phyloP scores from a whole-genome alignment of 1,140 invertebrate species.

The Meloidogyne chitwoodi region DNA sequence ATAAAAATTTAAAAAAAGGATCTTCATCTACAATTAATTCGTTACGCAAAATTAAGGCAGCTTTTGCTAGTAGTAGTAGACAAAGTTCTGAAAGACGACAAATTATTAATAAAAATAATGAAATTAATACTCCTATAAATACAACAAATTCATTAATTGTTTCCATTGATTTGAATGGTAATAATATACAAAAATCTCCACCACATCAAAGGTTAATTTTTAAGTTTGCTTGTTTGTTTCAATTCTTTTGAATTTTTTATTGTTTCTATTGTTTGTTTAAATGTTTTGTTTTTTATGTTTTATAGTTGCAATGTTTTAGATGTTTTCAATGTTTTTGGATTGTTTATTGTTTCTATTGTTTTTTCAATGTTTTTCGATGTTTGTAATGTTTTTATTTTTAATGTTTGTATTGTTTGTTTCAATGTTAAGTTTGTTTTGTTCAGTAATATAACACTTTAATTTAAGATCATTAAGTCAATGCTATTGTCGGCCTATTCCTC shows the following conservation, averaged over 20 bases:
- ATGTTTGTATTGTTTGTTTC: not conserved
- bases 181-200: not conserved
- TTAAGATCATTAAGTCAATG: not conserved
- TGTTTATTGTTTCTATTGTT: too few species aligned
- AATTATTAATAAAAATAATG: not conserved
- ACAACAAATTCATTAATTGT: not conserved
- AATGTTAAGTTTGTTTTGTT: too few species aligned
- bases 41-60: not conserved
- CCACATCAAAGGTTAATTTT: not conserved
- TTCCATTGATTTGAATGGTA: not conserved
- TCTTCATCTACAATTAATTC: not conserved
- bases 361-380: not conserved
- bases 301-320: too few species aligned
- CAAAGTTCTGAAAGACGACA: not conserved
- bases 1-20: not conserved
- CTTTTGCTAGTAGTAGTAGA: not conserved
- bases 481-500: not conserved
- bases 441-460: not conserved
- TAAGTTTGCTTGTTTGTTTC: not conserved
- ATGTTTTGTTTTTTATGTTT: too few species aligned
- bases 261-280: too few species aligned
- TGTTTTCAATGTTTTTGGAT: too few species aligned
- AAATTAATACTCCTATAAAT: not conserved
- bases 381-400: too few species aligned
- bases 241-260: too few species aligned